These are phyloP conservation scores for Schizopygopsis malacanthus DNA, from an alignment of 2,797 vertebrate species.

Conservation along the genomic window DNA sequence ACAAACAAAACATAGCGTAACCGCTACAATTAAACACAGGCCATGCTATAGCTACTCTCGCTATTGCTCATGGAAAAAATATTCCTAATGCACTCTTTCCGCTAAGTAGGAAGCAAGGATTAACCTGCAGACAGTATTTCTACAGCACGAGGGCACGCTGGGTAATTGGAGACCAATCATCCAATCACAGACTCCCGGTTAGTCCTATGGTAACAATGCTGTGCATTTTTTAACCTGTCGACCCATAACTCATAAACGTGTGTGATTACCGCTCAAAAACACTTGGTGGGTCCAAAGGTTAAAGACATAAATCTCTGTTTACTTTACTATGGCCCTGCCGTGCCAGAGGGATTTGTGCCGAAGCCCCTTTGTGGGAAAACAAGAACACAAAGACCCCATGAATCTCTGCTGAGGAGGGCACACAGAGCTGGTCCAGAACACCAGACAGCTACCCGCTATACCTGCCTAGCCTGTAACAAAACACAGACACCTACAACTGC, in stretches of 20 bases:
- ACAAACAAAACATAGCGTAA: conserved; percentile 37
- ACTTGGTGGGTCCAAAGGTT: conserved; percentile 62
- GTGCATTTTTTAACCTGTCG: conserved; percentile 61
- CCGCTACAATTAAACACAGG: conserved; percentile 13
- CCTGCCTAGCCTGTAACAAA: background rate
- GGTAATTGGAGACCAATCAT: conserved; percentile 61
- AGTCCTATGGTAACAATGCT: conserved; percentile 49
- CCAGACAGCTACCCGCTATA: background rate
- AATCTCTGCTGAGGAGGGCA: conserved; percentile 34
- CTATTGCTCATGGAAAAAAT: conserved; percentile 23
- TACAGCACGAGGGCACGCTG: conserved; percentile 51
- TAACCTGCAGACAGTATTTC: conserved; percentile 47
- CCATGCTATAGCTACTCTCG: background rate
- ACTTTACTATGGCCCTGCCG: conserved; percentile 57
- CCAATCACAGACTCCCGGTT: conserved; percentile 50
- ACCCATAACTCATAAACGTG: conserved; percentile 64
- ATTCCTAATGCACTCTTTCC: conserved; percentile 21
- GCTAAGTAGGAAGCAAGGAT: conserved; percentile 39
- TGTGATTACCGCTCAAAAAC: conserved; percentile 59
- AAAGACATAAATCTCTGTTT: conserved; percentile 65
- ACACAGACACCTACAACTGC: background rate
- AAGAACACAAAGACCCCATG: conserved; percentile 40
- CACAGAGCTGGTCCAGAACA: conserved; percentile 32
- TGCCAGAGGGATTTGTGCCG: conserved; percentile 56
- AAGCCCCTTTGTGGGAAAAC: conserved; percentile 49